Conservation (phyloP, 1,140 invertebrate genomes). For the Reticulitermes speratus region DNA sequence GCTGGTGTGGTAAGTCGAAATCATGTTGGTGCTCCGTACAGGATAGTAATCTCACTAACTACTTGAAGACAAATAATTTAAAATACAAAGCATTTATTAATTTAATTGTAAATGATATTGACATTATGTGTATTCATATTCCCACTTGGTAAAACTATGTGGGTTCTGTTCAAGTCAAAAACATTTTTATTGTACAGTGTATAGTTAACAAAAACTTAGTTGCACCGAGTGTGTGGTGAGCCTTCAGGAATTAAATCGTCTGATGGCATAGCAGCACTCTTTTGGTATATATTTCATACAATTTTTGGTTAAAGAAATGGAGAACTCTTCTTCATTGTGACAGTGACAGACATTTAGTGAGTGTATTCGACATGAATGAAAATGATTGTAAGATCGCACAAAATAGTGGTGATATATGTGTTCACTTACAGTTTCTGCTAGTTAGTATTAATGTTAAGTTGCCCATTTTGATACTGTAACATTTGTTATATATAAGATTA, state of each 20-base stretch:
- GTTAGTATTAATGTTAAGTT: background rate
- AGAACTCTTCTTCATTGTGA: background rate
- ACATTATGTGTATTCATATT: background rate
- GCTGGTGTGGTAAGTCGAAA: background rate
- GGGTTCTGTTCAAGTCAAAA: background rate
- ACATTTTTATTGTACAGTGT: background rate
- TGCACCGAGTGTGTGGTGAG: background rate
- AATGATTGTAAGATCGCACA: background rate
- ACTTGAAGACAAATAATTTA: background rate
- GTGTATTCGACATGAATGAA: background rate
- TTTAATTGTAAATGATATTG: background rate
- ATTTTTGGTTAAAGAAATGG: no score
- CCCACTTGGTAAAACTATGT: background rate
- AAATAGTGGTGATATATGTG: background rate
- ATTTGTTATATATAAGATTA: background rate
- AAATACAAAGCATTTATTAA: slow-evolving; percentile 4
- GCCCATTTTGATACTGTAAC: background rate
- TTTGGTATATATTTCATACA: no score
- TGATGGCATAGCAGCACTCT: no score
- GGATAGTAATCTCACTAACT: slow-evolving; percentile 15
- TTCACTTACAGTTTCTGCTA: background rate
- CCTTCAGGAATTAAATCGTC: no score
- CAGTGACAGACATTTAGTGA: background rate
- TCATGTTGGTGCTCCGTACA: background rate
- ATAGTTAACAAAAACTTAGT: background rate